phyloP scores from a whole-genome alignment of 1,140 invertebrate genomes.

The Lysiphlebus fabarum region DNA sequence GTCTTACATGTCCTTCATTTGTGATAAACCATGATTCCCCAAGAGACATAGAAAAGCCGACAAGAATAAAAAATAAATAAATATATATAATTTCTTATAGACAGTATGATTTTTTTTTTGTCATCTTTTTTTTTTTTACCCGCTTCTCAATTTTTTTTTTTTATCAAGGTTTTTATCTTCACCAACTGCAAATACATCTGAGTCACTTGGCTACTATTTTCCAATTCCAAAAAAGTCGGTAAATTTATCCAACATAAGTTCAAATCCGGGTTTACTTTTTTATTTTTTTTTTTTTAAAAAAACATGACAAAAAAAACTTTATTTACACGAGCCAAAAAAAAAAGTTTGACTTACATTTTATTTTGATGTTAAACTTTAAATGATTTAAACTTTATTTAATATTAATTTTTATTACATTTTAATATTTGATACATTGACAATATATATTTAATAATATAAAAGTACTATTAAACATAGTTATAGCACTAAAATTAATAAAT shows the following conservation, averaged over 20 bases:
- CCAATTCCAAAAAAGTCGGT: constrained; percentile 10
- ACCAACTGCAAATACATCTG: neutral
- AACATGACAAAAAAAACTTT: neutral
- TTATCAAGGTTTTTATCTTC: constrained; percentile 1
- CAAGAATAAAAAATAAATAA: neutral
- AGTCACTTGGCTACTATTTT: constrained; percentile 17
- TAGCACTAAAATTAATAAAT: no score
- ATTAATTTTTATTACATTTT: no score
- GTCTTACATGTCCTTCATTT: constrained; percentile 22
- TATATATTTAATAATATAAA: neutral
- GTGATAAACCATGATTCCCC: constrained; percentile 31
- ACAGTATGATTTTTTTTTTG: neutral
- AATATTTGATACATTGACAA: neutral
- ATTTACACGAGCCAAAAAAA: constrained; percentile 10
- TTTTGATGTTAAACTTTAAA: neutral
- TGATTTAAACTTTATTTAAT: neutral
- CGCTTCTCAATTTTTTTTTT: constrained; percentile 1
- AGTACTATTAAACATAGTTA: constrained; percentile 1
- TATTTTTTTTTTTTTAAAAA: no score
- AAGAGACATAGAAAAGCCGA: neutral
- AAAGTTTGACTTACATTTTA: neutral
- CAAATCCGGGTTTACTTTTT: neutral
- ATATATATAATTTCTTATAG: no score
- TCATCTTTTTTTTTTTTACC: neutral
- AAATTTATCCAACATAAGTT: constrained; percentile 12